A percentile compares a stretch with the other conserved stretches of the same genome.
Conservation (phyloP, 2,888 invertebrate genomes). For the Deilephila porcellus region DNA sequence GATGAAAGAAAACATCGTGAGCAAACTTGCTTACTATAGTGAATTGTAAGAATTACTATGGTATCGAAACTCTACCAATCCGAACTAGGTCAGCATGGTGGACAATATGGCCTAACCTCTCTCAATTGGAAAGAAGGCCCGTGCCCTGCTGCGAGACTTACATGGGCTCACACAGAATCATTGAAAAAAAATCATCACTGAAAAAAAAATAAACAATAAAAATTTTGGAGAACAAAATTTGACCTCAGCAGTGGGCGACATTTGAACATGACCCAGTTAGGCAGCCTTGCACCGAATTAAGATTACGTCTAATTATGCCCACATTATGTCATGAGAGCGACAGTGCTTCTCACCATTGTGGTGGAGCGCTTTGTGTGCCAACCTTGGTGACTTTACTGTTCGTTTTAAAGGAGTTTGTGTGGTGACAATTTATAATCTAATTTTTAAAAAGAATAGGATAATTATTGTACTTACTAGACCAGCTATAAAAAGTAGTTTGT, state of each 20-base stretch:
- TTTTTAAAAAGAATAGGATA: no score
- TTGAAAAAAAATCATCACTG: neutral
- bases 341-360: conserved; percentile 26
- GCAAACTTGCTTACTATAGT: no score
- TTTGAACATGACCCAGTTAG: conserved; percentile 60
- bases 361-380: neutral
- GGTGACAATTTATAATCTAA: neutral
- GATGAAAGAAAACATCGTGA: no score
- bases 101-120: no score
- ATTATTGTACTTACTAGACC: no score
- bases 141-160: no score
- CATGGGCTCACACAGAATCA: no score
- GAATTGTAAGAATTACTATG: no score
- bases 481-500: no score
- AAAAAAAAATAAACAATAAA: neutral
- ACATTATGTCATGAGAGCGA: conserved; percentile 31
- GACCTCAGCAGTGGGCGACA: conserved; percentile 43
- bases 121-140: no score
- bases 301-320: conserved; percentile 43
- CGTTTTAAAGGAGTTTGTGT: neutral
- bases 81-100: no score
- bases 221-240: neutral
- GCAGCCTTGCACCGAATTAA: conserved; percentile 74
- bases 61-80: no score
- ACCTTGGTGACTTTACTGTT: neutral